Base-by-base conservation (phyloP, 2,113 vertebrate species). In the Sardina pilchardus region DNA sequence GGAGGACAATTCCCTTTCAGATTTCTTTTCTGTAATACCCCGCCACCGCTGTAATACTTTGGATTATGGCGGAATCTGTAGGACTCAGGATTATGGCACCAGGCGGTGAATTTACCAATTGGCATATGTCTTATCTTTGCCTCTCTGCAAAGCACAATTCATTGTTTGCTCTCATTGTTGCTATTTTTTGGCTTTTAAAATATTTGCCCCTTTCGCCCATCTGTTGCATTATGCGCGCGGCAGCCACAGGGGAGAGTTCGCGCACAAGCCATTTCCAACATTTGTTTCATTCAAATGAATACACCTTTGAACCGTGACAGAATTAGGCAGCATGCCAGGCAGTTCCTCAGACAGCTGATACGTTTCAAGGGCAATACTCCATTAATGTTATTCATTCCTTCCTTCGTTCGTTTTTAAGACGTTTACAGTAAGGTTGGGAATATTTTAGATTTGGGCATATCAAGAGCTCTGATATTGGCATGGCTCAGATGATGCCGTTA, bases 71-170 rank as follows among this genome's bases (percentile, higher is more conserved):
- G 85, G 71, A 82, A 82, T 83, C 59, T 78, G 36, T 8, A 50
- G 45, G 82, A 3, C 30, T 7, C 21, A 39, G 84, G 88, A 89
- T 90, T 85, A 89, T 50, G 63, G 85, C n/a, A 86, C 42, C 71
- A 85, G 39, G 87, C 56, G 50, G 50, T 24, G 82, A 86, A 81
- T 87, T 78, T 83, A 9, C 80, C 71, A 59, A 67, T 30, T 82
- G 56, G 83, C 87, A 90, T 88, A 87, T 83, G 86, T 71, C 87
- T 85, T 63, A 75, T 86, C 80, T 34, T 81, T 83, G 30, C 24
- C n/a, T 84, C 26, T 53, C 81, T 82, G 83, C 48, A 81, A 81
- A 81, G 56, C 80, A 75, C 75, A 17, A 36, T 48, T 83, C 56
- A 63, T 30, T 1, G 26, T 48, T 45, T 45, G 43, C 26, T 44